Conservation (phyloP, 64 coral and sea anemone species). For the Astreopora myriophthalma region DNA sequence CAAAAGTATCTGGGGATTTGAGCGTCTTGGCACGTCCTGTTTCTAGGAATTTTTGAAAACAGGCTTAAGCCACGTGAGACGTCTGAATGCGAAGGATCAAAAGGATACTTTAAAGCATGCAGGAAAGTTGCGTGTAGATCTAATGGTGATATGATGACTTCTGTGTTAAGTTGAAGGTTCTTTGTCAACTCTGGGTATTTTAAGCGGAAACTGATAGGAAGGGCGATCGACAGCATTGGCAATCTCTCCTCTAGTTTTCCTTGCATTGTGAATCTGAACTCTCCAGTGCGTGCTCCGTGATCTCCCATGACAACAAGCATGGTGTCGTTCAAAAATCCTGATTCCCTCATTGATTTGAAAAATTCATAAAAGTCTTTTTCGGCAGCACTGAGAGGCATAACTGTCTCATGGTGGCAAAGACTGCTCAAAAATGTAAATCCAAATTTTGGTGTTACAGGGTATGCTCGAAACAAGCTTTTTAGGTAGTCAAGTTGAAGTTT, state of each 20-base stretch:
- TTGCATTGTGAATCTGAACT: slow-evolving; percentile 83
- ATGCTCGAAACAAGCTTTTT: slow-evolving; percentile 82
- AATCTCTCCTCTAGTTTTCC: slow-evolving; percentile 87
- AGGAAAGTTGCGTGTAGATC: slow-evolving; percentile 94
- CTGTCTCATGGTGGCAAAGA: slow-evolving; percentile 78
- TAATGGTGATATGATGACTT: slow-evolving; percentile 81
- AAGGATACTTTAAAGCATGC: slow-evolving; percentile 83
- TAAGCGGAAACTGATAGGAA: slow-evolving; percentile 64
- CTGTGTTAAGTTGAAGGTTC: slow-evolving; percentile 69
- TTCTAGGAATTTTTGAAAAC: slow-evolving; percentile 61
- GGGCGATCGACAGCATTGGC: slow-evolving; percentile 77
- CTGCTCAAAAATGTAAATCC: slow-evolving; percentile 84
- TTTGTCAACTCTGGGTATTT: slow-evolving; percentile 60
- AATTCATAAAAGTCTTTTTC: slow-evolving; percentile 73
- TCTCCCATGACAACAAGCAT: slow-evolving; percentile 91
- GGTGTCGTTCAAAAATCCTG: slow-evolving; percentile 71
- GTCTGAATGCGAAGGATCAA: slow-evolving; percentile 71
- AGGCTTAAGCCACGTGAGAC: slow-evolving; percentile 60
- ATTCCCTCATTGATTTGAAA: slow-evolving; percentile 63
- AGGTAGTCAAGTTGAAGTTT: slow-evolving; percentile 82
- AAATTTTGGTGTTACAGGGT: slow-evolving; percentile 79
- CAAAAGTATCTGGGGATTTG: slow-evolving; percentile 86
- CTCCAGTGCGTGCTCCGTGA: slow-evolving; percentile 79
- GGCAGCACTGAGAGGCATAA: slow-evolving; percentile 63
- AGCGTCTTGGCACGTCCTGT: slow-evolving; percentile 76